Conservation (phyloP, 2,888 invertebrate genomes). For the Napeogenes sylphis region DNA sequence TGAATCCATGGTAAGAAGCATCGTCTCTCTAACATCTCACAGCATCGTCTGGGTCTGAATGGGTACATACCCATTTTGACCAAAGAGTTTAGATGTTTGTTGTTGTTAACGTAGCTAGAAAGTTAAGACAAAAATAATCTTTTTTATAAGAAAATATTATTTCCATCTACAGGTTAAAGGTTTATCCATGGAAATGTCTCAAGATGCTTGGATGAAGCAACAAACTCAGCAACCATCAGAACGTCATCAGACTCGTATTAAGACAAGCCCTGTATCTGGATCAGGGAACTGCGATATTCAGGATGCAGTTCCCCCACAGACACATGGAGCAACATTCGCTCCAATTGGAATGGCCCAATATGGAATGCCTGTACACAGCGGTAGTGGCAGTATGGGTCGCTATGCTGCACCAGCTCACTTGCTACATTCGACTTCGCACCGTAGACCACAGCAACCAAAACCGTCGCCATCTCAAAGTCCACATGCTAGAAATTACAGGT, state of each 20-base stretch:
- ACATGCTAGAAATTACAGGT: conserved; percentile 77
- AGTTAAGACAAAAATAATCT: not conserved
- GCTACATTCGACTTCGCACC: conserved; percentile 75
- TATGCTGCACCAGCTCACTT: conserved; percentile 72
- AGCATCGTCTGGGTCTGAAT: too few relatives aligned
- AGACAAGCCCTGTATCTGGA: conserved; percentile 69
- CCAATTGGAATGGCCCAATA: conserved; percentile 65
- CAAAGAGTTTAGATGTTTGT: not conserved
- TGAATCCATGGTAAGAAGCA: too few relatives aligned
- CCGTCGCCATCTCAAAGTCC: conserved; percentile 75
- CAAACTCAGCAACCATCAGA: conserved; percentile 66
- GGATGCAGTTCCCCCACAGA: conserved; percentile 78
- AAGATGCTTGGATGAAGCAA: conserved; percentile 72
- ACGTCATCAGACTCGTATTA: conserved; percentile 66
- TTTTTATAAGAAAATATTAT: not conserved
- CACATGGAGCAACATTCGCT: conserved; percentile 63
- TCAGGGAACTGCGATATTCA: conserved; percentile 66
- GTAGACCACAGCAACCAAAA: conserved; percentile 68
- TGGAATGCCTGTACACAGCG: conserved; percentile 59
- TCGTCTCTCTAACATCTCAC: too few relatives aligned
- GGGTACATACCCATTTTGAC: too few relatives aligned
- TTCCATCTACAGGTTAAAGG: conserved; percentile 65
- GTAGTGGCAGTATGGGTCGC: conserved; percentile 64
- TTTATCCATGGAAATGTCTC: conserved; percentile 73
- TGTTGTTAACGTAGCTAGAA: not conserved